Percentiles rank a stretch among this genome's conserved stretches.
Conservation (phyloP, 2,797 vertebrate genomes). For the Miichthys miiuy region DNA sequence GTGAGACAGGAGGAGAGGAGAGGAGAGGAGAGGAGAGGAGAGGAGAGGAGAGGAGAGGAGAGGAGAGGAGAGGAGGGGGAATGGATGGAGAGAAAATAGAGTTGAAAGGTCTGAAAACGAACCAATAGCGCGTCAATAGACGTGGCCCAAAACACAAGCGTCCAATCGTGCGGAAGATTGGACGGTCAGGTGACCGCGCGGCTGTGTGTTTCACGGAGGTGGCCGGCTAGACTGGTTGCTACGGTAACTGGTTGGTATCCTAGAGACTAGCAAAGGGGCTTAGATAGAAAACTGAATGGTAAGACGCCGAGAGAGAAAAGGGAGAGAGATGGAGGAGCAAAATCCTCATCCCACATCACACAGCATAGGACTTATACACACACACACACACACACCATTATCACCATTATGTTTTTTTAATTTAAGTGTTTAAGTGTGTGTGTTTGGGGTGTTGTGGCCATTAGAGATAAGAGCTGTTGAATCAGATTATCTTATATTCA, state of each 20-base stretch:
- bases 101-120: constrained; percentile 42
- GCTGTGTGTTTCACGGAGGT: constrained; percentile 62
- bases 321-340: constrained; percentile 18
- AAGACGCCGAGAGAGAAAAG: constrained; percentile 39
- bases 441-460: constrained; percentile 49
- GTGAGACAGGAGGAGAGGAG: constrained; percentile 20
- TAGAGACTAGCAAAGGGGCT: constrained; percentile 75
- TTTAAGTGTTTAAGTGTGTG: constrained; percentile 12
- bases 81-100: constrained; percentile 16
- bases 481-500: constrained; percentile 71
- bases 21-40: constrained; percentile 1
- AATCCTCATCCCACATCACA: constrained; percentile 13
- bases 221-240: constrained; percentile 72
- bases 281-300: constrained; percentile 69
- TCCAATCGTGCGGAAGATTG: constrained; percentile 60
- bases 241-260: constrained; percentile 79
- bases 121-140: constrained; percentile 48
- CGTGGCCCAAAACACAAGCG: constrained; percentile 40
- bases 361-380: not conserved
- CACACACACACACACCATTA: constrained; percentile 24
- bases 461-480: constrained; percentile 70
- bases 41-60: constrained; percentile 24
- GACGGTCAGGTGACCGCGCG: constrained; percentile 65
- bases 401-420: not conserved
- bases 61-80: not conserved